A percentile compares a stretch with the other conserved stretches of the same genome.
Evolutionary conservation across 2,797 vertebrate species (phyloP).

Genomic region (Masticophis lateralis): DNA sequence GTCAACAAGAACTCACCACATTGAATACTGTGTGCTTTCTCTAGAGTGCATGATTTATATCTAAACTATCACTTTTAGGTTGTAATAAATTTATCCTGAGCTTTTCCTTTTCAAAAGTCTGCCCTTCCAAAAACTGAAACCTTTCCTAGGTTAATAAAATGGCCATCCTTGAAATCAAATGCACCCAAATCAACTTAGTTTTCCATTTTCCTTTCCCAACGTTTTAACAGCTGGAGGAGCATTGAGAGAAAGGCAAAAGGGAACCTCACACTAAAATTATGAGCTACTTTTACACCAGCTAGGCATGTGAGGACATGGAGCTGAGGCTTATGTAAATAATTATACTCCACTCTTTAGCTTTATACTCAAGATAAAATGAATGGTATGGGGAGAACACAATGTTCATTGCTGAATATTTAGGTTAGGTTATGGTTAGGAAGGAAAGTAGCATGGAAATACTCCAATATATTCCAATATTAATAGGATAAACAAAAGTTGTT

Average conservation of each 20-base stretch:
- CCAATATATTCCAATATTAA: neutral
- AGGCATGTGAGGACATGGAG: neutral
- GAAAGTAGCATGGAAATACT: neutral
- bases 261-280: neutral
- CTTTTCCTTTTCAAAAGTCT: neutral
- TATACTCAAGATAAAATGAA: neutral
- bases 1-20: neutral
- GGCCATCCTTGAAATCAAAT: neutral
- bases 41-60: neutral
- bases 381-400: neutral
- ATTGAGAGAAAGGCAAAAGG: neutral
- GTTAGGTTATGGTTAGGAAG: neutral
- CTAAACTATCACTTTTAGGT: neutral
- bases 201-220: neutral
- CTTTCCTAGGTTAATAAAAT: neutral
- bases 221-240: neutral
- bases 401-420: neutral
- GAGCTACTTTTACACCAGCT: neutral
- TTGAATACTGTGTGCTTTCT: neutral
- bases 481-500: neutral
- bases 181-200: neutral
- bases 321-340: neutral
- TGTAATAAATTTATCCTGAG: neutral
- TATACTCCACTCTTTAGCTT: neutral
- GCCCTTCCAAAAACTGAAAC: neutral